A percentile compares a stretch with the other conserved stretches of the same genome.
These are phyloP conservation scores for Sialis fuliginosa DNA, from an alignment of 2,888 invertebrate genomes.

Conservation along the genomic window DNA sequence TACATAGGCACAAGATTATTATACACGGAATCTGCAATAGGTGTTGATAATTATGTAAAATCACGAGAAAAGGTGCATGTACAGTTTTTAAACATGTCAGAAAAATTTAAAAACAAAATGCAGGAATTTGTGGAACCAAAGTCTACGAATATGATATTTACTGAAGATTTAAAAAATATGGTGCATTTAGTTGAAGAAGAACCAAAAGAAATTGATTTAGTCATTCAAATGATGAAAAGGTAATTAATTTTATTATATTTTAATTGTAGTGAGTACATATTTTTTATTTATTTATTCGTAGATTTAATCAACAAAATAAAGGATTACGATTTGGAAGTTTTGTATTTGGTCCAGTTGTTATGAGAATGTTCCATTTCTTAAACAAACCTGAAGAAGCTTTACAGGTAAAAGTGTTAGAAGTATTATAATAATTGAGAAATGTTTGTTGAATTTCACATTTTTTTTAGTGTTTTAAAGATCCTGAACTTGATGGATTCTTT, in stretches of 20 bases:
- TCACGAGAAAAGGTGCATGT: conserved; percentile 32
- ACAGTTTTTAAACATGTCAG: conserved; percentile 41
- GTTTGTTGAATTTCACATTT: conserved; percentile 5
- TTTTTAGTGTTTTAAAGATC: conserved; percentile 43
- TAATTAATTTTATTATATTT: conserved; percentile 19
- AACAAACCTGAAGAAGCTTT: conserved; percentile 50
- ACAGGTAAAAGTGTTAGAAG: conserved; percentile 22
- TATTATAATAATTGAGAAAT: neutral
- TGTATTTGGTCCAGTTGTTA: conserved; percentile 65
- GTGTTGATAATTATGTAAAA: conserved; percentile 38
- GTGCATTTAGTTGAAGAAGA: conserved; percentile 45
- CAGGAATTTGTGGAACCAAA: conserved; percentile 34
- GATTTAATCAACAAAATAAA: conserved; percentile 51
- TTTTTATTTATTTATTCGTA: conserved; percentile 20
- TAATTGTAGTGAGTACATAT: neutral
- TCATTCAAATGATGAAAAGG: conserved; percentile 52
- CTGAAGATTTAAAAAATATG: conserved; percentile 73
- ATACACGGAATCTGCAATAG: conserved; percentile 38
- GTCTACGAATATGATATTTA: conserved; percentile 51
- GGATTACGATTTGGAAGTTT: conserved; percentile 62
- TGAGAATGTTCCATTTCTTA: conserved; percentile 57
- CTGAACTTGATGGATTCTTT: conserved; percentile 44
- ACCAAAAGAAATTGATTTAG: conserved; percentile 39
- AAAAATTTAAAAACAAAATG: conserved; percentile 57
- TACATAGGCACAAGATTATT: conserved; percentile 20